These are phyloP conservation scores for Odontothrips loti DNA, from an alignment of 2,888 invertebrate genomes.

Conservation along the genomic window DNA sequence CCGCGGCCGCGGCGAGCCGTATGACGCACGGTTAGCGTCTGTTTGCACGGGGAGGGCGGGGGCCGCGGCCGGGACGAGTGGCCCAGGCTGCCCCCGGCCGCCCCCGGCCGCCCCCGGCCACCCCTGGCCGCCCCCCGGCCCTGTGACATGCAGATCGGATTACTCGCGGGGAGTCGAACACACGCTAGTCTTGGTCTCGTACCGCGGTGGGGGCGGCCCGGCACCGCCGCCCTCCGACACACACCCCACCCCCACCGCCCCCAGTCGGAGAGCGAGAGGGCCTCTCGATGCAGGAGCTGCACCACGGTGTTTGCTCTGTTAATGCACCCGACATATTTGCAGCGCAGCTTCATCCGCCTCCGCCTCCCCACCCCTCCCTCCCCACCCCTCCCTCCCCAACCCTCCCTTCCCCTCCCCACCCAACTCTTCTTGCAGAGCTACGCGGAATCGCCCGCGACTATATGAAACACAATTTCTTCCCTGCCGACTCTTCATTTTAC, in stretches of 20 bases:
- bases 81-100: no score
- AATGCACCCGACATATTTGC: slow-evolving; percentile 12
- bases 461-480: no score
- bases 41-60: not conserved
- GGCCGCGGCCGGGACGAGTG: no score
- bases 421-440: not conserved
- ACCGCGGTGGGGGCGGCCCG: not conserved
- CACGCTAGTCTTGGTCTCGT: not conserved
- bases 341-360: not conserved
- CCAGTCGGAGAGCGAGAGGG: not conserved
- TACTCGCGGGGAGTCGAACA: not conserved
- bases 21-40: not conserved
- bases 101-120: not conserved
- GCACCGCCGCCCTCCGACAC: not conserved
- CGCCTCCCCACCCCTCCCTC: not conserved
- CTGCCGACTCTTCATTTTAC: not conserved
- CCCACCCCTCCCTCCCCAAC: not conserved
- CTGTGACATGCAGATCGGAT: slow-evolving; percentile 24
- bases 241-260: not conserved
- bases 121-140: not conserved
- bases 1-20: not conserved
- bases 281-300: not conserved
- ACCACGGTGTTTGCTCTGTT: not conserved
- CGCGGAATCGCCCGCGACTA: not conserved
- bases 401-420: not conserved